Conservation (phyloP, 2,888 invertebrate species). For the Stenolophus ochropezus region DNA sequence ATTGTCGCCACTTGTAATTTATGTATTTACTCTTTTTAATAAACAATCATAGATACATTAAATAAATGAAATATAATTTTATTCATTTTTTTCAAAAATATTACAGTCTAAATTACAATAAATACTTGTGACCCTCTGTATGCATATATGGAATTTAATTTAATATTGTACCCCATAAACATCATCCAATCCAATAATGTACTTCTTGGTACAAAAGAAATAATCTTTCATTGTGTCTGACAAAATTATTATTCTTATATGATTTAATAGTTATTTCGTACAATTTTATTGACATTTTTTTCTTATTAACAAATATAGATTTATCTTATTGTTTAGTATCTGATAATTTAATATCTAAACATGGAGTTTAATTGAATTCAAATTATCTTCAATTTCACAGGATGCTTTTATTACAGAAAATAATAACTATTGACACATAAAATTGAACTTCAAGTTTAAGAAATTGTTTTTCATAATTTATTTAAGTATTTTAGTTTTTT, state of each 20-base stretch:
- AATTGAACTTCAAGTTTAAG: slow-evolving; percentile 59
- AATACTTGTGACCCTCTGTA: background rate
- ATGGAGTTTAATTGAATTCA: slow-evolving; percentile 2
- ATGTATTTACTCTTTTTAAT: slow-evolving; percentile 28
- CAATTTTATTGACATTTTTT: background rate
- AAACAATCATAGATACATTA: slow-evolving; percentile 16
- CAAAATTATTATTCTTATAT: background rate
- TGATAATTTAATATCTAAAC: slow-evolving; percentile 18
- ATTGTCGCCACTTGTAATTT: slow-evolving; percentile 31
- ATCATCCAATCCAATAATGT: background rate
- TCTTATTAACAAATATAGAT: slow-evolving; percentile 5
- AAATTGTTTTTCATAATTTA: slow-evolving; percentile 52
- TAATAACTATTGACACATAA: slow-evolving; percentile 52
- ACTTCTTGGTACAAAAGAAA: slow-evolving; percentile 45
- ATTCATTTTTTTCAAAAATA: slow-evolving; percentile 1
- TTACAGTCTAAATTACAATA: slow-evolving; percentile 1
- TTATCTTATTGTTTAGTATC: slow-evolving; percentile 17
- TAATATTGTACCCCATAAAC: background rate
- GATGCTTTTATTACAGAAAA: slow-evolving; percentile 56
- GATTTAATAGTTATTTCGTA: slow-evolving; percentile 18
- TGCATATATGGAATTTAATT: background rate
- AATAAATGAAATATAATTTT: slow-evolving; percentile 21
- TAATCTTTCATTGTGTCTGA: slow-evolving; percentile 9
- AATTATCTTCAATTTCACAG: slow-evolving; percentile 48
- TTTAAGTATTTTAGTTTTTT: slow-evolving; percentile 53